Evolutionary conservation across 2,113 vertebrate species (phyloP), one percentile per base, ranked within the genome.

Genomic region (Albula goreensis): DNA sequence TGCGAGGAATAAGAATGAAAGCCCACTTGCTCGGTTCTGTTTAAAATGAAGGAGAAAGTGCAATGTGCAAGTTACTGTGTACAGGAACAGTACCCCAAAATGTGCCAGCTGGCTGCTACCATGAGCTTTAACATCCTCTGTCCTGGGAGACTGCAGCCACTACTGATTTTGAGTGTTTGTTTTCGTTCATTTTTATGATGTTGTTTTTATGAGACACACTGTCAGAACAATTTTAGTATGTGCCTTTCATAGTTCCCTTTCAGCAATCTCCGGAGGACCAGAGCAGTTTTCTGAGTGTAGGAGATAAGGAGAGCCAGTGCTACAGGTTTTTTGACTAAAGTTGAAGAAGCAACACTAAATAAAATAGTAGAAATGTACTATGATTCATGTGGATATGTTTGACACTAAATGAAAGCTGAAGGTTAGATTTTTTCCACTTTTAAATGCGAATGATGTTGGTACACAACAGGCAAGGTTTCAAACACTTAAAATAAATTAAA

Each of bases 281-380:
- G 57, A 51, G 78, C 51, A 22, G 79, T 83, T 84, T 87, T 82
- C 88, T 90, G 89, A 88, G 86, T 78, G 63, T 52, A 57, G 70
- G 83, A 81, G 89, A 91, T 91, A 89, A 91, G 89, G 86, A 52
- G 57, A 85, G 57, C 87, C 86, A 87, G 77, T 87, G 84, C 84
- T 84, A 66, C 84, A 83, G 85, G 82, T 88, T 87, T 88, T 9
- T 74, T 74, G 82, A 80, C 83, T 49, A 80, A 60, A 88, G 83
- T 63, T 60, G 80, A 66, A 17, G 80, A 53, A 25, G 49, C 79
- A 25, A 82, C 50, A 51, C 17, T 22, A 12, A 81, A 81, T 31
- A 22, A 25, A 85, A 80, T 11, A 50, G 70, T 22, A 74, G 25
- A 48, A 51, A 82, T 25, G 80, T 78, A 83, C 41, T 31, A 50